Base-by-base conservation (phyloP, 2,797 vertebrate species). In the Garrulus glandarius region DNA sequence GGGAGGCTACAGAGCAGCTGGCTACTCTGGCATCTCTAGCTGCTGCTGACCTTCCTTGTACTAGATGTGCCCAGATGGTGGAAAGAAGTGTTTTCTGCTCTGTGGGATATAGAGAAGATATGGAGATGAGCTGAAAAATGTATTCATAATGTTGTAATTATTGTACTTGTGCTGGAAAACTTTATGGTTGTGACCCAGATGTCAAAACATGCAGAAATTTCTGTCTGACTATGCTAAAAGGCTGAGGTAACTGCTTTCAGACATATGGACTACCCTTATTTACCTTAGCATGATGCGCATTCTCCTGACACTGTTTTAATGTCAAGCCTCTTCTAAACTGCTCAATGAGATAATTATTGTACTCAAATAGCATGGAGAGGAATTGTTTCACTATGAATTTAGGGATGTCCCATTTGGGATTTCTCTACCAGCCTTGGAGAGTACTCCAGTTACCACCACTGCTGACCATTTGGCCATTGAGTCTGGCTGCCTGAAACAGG, bases 11-110 rank as follows among this genome's bases (percentile, higher is more conserved):
- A 32, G 69, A 96, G 87, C 95, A 96, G 86, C 94, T 96, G 95
- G 79, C 91, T 89, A 78, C 79, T 84, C 76, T 90, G 94, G 82
- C 92, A 60, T 86, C 84, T 89, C 46, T 78, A 43, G 60, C 64
- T 91, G 67, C 86, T 87, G 52, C 1, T 95, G 95, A 95, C 95
- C 92, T 96, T 94, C 87, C 79, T 60, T 83, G 87, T 92, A 78
- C 82, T 65, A 87, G 52, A 74, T 21, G 72, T 84, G 47, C 72
- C 87, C 91, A 96, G 87, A 92, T 96, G 89, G 92, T 70, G 57
- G 36, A 74, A 34, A 76, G 55, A 92, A 89, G 76, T 34, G 47
- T 37, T 94, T 96, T 93, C 84, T 91, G 55, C 84, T 92, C 84
- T 26, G 34, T 78, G 43, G 72, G 82, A 81, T 47, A 65, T 60